phyloP scores from a whole-genome alignment of 2,888 invertebrate genomes.

The Auanema freiburgensis region DNA sequence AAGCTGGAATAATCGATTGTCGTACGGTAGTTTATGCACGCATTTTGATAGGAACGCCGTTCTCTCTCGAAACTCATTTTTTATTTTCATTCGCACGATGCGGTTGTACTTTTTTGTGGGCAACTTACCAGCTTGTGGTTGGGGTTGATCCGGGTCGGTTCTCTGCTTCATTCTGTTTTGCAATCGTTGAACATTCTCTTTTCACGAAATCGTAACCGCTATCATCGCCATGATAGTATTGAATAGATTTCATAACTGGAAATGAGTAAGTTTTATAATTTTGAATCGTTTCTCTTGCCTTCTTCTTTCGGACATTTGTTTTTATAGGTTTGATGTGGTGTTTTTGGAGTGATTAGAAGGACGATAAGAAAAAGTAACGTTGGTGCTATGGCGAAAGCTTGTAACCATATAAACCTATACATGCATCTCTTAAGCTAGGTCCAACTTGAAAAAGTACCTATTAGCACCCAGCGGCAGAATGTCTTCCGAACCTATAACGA shows the following conservation, averaged over 20 bases:
- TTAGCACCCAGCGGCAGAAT: constrained; percentile 44
- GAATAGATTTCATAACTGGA: constrained; percentile 31
- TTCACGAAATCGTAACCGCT: constrained; percentile 13
- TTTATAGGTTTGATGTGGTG: constrained; percentile 42
- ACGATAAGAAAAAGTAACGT: constrained; percentile 45
- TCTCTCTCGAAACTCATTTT: too few species aligned
- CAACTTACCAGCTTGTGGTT: too few species aligned
- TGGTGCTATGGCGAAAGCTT: constrained; percentile 40
- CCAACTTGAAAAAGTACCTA: constrained; percentile 26
- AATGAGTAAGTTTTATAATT: constrained; percentile 6
- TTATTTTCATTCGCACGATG: too few species aligned
- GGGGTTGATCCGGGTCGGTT: too few species aligned
- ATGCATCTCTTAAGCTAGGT: neutral
- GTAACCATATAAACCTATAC: constrained; percentile 32
- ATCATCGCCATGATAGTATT: constrained; percentile 35
- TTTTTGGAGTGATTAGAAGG: constrained; percentile 46
- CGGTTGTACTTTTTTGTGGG: too few species aligned
- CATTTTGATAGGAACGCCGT: too few species aligned
- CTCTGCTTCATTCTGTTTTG: neutral
- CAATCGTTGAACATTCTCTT: constrained; percentile 12
- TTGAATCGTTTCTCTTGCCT: neutral
- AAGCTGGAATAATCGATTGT: too few species aligned
- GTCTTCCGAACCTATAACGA: constrained; percentile 54
- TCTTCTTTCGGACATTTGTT: constrained; percentile 8
- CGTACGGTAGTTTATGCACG: too few species aligned